Evolutionary conservation across 2,888 invertebrate genomes (phyloP), one percentile per base, ranked within the genome.

Genomic region (Molanna angustata): DNA sequence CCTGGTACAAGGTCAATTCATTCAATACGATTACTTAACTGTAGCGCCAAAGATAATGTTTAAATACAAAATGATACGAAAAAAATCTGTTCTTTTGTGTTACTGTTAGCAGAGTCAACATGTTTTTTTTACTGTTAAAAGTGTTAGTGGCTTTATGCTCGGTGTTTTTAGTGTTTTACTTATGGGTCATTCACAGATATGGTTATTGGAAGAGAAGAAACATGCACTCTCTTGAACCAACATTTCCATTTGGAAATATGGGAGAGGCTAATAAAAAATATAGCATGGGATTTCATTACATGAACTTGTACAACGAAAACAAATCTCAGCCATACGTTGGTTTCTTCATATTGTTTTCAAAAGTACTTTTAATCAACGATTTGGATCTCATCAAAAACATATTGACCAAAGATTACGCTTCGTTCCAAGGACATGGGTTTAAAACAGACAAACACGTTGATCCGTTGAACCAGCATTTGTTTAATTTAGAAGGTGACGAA

Each of bases 401-500:
- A 6, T 17, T 52, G 7, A 20, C 27, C 9, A 52, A 52, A 42
- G 42, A 52, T 13, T 52, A 45, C 17, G 22, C 31, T 16, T 20
- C 40, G 14, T 52, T 52, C n/a, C 14, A 40, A 21, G 41, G 35
- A 19, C 52, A 47, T 18, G 52, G 53, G 18, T 33, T 48, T 27
- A 21, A 13, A 27, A 20, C 14, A 7, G 7, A 49, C 18, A 43
- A 42, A 21, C n/a, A 49, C 9, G 2, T 1, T 4, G 20, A 49
- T 39, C 43, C 51, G 7, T 11, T 55, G 1, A 20, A n/a, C 6
- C 37, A 44, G 9, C 47, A 55, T 22, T 13, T 52, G 6, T 52
- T 55, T 19, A 55, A 52, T 21, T n/a, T 55, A 32, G 48, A 47
- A 1, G 55, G 55, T 1, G 48, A 45, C 13, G 44, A 39, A 14